Conservation (phyloP, 2,888 invertebrate genomes). For the Nymphalis c-album region DNA sequence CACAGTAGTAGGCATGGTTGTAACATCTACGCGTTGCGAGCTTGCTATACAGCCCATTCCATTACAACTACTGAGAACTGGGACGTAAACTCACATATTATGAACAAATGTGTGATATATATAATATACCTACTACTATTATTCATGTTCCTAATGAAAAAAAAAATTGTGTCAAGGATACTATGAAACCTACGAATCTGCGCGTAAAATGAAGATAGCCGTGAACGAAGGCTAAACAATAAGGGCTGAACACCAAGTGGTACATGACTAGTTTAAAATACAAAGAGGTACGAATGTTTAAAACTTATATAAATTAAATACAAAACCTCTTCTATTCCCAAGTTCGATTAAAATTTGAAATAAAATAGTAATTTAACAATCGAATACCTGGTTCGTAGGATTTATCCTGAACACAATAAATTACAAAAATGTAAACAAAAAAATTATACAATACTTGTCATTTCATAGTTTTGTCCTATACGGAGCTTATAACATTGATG, state of each 20-base stretch:
- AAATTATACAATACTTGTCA: neutral
- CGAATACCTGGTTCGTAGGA: too few species aligned
- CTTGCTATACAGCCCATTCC: constrained; percentile 72
- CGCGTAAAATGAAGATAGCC: constrained; percentile 24
- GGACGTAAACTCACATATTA: neutral
- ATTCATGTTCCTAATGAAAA: neutral
- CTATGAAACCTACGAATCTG: constrained; percentile 35
- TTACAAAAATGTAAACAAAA: neutral
- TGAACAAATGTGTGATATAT: too few species aligned
- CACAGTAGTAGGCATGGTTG: constrained; percentile 47
- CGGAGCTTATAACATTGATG: neutral
- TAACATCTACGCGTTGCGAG: constrained; percentile 48
- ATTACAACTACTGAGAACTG: constrained; percentile 14
- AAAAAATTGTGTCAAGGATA: constrained; percentile 58
- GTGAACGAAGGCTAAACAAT: constrained; percentile 48
- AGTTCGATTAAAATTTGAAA: neutral
- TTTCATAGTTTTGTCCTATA: neutral
- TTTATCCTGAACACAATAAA: neutral
- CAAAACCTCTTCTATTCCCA: neutral
- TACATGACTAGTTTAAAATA: constrained; percentile 39
- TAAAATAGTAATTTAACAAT: neutral
- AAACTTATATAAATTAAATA: neutral
- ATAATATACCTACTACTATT: neutral
- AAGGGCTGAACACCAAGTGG: constrained; percentile 51
- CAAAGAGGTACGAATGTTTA: neutral